Evolutionary conservation across 2,113 vertebrate genomes (phyloP).

Genomic region (Hippocampus barbouri): DNA sequence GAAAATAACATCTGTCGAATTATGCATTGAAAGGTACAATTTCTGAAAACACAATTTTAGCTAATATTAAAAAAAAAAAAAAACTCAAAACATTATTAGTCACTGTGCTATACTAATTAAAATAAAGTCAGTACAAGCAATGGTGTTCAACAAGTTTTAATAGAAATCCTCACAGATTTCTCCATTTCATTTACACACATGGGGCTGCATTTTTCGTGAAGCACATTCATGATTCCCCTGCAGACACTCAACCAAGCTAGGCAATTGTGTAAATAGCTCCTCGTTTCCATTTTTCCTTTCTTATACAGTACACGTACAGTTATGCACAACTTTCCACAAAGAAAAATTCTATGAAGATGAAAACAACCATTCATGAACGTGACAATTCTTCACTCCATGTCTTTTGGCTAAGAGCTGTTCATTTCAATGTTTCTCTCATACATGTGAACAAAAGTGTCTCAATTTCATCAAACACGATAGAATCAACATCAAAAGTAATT

Average conservation of each 20-base stretch:
- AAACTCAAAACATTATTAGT: slow-evolving; percentile 22
- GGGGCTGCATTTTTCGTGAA: too few relatives aligned
- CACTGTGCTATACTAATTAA: slow-evolving; percentile 57
- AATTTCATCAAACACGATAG: neutral
- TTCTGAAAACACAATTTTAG: neutral
- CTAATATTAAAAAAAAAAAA: slow-evolving; percentile 1
- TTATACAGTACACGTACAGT: neutral
- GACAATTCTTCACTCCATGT: neutral
- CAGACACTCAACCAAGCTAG: slow-evolving; percentile 72
- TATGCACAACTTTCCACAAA: neutral
- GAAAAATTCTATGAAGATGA: neutral
- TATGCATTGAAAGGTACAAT: slow-evolving; percentile 2
- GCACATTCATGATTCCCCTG: slow-evolving; percentile 13
- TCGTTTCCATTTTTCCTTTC: neutral
- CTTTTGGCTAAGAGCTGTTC: slow-evolving; percentile 33
- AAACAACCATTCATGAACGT: too few relatives aligned
- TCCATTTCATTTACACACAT: too few relatives aligned
- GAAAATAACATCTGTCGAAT: neutral
- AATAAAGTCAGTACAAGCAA: slow-evolving; percentile 83
- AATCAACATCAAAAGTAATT: too few relatives aligned
- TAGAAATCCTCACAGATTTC: too few relatives aligned
- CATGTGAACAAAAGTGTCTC: neutral
- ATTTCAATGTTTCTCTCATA: slow-evolving; percentile 23
- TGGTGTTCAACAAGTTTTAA: slow-evolving; percentile 66
- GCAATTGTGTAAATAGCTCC: slow-evolving; percentile 45